A percentile compares a stretch with the other conserved stretches of the same genome.
These are phyloP conservation scores for Herpetotheres cachinnans DNA, from an alignment of 2,113 vertebrate genomes.

Conservation along the genomic window DNA sequence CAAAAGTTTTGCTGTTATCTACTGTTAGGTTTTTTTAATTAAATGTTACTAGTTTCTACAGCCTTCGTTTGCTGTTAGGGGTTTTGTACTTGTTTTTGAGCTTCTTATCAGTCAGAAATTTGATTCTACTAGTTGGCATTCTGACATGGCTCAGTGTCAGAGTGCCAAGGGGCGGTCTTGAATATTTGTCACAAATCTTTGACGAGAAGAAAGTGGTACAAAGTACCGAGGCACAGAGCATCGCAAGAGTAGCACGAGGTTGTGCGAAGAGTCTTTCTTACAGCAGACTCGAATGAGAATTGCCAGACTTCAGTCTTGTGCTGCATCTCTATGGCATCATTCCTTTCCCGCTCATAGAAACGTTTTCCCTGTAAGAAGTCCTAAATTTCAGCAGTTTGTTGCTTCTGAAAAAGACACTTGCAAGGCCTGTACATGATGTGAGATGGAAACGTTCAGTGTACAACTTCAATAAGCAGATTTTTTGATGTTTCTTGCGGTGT, in stretches of 20 bases:
- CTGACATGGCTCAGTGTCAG: neutral
- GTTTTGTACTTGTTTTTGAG: neutral
- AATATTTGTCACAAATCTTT: neutral
- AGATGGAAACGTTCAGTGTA: neutral
- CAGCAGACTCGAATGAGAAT: neutral
- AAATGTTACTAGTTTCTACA: neutral
- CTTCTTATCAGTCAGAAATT: neutral
- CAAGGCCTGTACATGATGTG: neutral
- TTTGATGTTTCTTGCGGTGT: neutral
- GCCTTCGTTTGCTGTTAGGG: neutral
- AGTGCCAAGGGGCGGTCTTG: neutral
- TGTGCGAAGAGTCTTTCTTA: neutral
- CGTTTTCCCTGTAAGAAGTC: neutral
- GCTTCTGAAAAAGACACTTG: neutral
- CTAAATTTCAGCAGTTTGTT: neutral
- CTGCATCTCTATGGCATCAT: neutral
- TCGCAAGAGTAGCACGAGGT: neutral
- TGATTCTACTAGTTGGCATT: neutral
- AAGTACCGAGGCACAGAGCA: neutral
- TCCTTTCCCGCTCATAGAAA: rapidly evolving
- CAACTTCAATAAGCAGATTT: neutral
- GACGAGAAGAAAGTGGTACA: neutral
- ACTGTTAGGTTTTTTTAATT: neutral
- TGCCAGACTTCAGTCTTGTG: rapidly evolving
- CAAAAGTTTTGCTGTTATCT: neutral